Conservation (phyloP, 1,140 invertebrate species). For the Brachionus sp. region DNA sequence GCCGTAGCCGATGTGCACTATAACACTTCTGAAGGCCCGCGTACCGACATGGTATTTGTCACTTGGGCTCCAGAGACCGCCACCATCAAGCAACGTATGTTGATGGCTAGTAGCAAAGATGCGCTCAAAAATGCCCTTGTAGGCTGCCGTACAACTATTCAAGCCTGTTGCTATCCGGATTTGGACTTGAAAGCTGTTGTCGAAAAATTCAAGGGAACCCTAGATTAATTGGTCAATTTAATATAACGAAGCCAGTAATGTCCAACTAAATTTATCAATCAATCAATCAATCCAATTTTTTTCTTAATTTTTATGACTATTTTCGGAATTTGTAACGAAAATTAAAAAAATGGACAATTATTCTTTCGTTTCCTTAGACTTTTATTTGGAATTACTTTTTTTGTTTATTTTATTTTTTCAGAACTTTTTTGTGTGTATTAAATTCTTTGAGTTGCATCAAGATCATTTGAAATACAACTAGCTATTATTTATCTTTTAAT, state of each 20-base stretch:
- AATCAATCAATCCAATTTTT: conserved; percentile 7
- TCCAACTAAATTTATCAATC: conserved; percentile 14
- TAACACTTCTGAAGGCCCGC: conserved; percentile 40
- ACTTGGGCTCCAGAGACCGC: conserved; percentile 80
- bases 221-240: conserved; percentile 12
- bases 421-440: conserved; percentile 12
- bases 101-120: conserved; percentile 94
- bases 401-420: conserved; percentile 3
- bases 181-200: conserved; percentile 47
- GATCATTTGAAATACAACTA: neutral
- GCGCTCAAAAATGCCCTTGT: conserved; percentile 89
- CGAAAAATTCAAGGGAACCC: conserved; percentile 45
- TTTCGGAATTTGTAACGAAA: conserved; percentile 35
- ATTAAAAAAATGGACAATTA: neutral
- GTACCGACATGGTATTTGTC: conserved; percentile 44
- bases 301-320: conserved; percentile 12
- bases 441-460: conserved; percentile 22
- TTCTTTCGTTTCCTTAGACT: conserved; percentile 10
- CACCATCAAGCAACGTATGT: conserved; percentile 98
- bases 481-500: neutral
- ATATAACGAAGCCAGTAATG: neutral
- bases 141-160: conserved; percentile 92
- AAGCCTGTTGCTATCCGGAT: conserved; percentile 63
- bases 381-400: conserved; percentile 16
- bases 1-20: conserved; percentile 44